Base-by-base conservation (phyloP, 1,140 invertebrate species). In the Potamilus streckersoni region DNA sequence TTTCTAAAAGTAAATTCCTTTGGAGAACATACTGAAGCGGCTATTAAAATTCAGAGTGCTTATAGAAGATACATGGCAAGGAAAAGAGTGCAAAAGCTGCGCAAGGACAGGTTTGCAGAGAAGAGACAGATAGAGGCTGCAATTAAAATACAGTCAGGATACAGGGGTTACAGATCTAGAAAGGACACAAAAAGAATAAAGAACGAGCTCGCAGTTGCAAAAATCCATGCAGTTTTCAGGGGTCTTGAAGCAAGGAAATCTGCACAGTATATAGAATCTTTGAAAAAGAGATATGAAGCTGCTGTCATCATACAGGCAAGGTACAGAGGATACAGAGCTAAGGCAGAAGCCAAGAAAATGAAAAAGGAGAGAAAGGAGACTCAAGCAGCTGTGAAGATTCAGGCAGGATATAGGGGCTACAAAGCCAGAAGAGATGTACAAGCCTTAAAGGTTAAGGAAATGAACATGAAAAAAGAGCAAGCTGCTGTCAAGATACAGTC, bases 121-220 rank as follows among this genome's bases (percentile, higher is more conserved):
- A n/a, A 66, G 27, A 31, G 31, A 20, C 64, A 66, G 27, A 31
- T 6, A 5, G 27, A 66, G 17, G 16, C 17, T 20, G 16, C 19
- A 13, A 4, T 66, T n/a, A 76, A 66, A 65, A 76, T 76, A 65
- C 74, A 76, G 63, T 55, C 61, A 57, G 8, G 65, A 19, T 76
- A 71, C 38, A 76, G 64, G 55, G 74, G 74, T 19, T 72, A 76
- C 49, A 71, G 20, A 19, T 57, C 55, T 8, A 66, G 74, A 67
- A 38, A 66, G 31, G 19, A n/a, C 31, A 31, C n/a, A 6, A 31
- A n/a, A 49, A 49, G 38, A 1, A 49, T 49, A 6, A 49, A 49
- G 5, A 6, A 49, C 38, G 11, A 16, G 6, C 20, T 23, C 27
- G n/a, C 57, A 57, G 56, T 67, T 38, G 62, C 66, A 31, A 71